These are phyloP conservation scores for Ptychoptera contaminata DNA, from an alignment of 2,888 invertebrate genomes.

Conservation along the genomic window DNA sequence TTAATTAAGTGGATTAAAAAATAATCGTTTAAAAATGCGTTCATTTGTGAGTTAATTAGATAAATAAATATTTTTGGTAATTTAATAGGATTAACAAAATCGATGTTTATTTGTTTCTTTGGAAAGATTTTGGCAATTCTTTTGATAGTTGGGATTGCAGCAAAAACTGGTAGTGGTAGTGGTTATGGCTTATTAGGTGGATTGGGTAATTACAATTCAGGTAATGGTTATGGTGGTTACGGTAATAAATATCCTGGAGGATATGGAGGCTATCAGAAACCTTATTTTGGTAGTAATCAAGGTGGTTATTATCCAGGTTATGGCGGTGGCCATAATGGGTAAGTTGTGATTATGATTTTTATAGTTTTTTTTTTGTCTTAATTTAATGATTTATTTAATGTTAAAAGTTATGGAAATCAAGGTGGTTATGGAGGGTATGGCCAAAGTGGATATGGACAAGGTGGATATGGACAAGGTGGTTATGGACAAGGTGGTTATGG, in stretches of 20 bases:
- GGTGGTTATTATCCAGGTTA: background rate
- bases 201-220: background rate
- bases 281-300: background rate
- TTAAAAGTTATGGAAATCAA: no score
- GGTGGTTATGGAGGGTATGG: background rate
- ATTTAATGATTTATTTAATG: no score
- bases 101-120: no score
- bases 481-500: background rate
- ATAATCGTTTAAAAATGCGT: no score
- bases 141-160: no score
- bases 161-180: background rate
- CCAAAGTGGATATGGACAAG: background rate
- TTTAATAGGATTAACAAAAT: no score
- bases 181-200: background rate
- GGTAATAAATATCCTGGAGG: background rate
- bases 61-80: no score
- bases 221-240: background rate
- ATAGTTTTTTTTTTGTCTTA: no score
- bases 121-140: no score
- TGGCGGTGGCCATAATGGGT: background rate
- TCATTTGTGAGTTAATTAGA: no score
- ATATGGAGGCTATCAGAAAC: background rate
- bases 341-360: no score
- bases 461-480: background rate
- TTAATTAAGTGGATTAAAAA: no score